phyloP scores from a whole-genome alignment of 2,113 vertebrate species.

The Forbesichthys papilliferus region DNA sequence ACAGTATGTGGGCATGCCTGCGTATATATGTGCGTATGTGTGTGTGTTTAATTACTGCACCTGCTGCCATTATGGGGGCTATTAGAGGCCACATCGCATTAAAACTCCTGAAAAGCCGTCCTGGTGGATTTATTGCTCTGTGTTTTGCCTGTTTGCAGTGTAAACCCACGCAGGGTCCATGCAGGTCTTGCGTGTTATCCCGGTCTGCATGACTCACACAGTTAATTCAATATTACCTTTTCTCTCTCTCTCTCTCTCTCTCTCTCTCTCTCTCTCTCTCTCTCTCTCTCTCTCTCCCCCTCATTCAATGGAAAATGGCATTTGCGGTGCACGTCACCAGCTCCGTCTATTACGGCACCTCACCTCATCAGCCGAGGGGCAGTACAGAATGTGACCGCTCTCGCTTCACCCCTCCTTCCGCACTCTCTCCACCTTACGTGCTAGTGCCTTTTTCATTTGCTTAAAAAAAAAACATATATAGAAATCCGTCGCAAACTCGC shows the following conservation, averaged over 20 bases:
- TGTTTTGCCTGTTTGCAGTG: not conserved
- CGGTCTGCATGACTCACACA: too few relatives aligned
- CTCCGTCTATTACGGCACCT: too few relatives aligned
- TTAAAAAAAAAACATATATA: too few relatives aligned
- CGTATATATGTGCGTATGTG: constrained; percentile 16
- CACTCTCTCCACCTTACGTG: too few relatives aligned
- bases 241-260: not conserved
- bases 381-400: too few relatives aligned
- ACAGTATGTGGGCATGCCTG: not conserved
- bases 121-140: not conserved
- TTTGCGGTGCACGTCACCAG: too few relatives aligned
- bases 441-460: too few relatives aligned
- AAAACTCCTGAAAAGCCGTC: constrained; percentile 19
- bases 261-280: not conserved
- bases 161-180: not conserved
- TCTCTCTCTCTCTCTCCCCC: not conserved
- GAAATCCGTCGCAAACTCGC: too few relatives aligned
- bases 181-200: not conserved
- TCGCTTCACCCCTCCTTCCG: too few relatives aligned
- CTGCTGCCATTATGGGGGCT: constrained; percentile 45
- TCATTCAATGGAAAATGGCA: not conserved
- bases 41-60: constrained; percentile 44
- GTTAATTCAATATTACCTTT: too few relatives aligned
- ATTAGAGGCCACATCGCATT: constrained; percentile 48
- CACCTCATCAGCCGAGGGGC: too few relatives aligned